Evolutionary conservation across 2,888 invertebrate genomes (phyloP).

Genomic region (Catocala nupta): DNA sequence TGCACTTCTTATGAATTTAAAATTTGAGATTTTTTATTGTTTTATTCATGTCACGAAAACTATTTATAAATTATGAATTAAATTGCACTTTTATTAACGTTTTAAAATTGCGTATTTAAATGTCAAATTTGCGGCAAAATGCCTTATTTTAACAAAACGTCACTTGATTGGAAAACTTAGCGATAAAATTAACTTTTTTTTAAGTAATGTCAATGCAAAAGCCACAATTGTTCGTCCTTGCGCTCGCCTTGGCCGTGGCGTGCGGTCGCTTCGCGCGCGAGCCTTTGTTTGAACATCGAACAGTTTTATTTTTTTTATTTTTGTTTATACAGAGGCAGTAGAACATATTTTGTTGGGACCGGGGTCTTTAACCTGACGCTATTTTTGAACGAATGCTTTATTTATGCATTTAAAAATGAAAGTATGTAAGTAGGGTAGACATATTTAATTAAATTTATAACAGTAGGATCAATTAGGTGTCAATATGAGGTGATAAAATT

Average conservation of each 20-base stretch:
- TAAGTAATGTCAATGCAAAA: slow-evolving; percentile 46
- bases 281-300: slow-evolving; percentile 80
- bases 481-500: neutral
- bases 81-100: slow-evolving; percentile 9
- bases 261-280: slow-evolving; percentile 72
- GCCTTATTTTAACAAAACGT: too few species aligned
- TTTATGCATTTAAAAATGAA: slow-evolving; percentile 41
- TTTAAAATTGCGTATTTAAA: too few species aligned
- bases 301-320: slow-evolving; percentile 70
- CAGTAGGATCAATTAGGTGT: neutral
- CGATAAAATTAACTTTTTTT: slow-evolving; percentile 26
- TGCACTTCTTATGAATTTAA: too few species aligned
- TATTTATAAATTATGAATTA: neutral
- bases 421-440: slow-evolving; percentile 28
- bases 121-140: slow-evolving; percentile 1
- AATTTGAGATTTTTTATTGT: too few species aligned
- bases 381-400: slow-evolving; percentile 23
- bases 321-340: slow-evolving; percentile 66
- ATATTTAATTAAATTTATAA: neutral
- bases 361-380: slow-evolving; percentile 73
- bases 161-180: slow-evolving; percentile 16
- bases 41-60: neutral
- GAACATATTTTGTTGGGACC: slow-evolving; percentile 62
- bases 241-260: slow-evolving; percentile 77
- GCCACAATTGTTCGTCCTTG: slow-evolving; percentile 70